These are phyloP conservation scores for Pandemis heparana DNA, from an alignment of 2,888 invertebrate genomes.

Conservation along the genomic window DNA sequence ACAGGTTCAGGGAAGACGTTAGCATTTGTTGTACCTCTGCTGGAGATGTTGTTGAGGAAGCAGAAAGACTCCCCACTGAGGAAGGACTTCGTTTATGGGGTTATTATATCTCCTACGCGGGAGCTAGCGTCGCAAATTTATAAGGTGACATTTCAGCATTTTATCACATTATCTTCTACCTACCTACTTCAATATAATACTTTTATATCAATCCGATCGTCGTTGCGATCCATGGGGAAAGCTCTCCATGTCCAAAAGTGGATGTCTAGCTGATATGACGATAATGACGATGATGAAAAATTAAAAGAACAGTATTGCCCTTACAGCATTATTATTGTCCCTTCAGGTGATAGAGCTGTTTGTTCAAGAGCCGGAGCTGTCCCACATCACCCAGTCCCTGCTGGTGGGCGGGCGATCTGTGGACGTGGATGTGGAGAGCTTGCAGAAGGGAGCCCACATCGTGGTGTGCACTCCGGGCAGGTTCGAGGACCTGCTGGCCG, in stretches of 20 bases:
- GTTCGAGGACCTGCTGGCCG: constrained; percentile 93
- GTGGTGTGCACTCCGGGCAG: constrained; percentile 98
- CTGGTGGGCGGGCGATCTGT: constrained; percentile 94
- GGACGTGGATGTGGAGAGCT: constrained; percentile 89
- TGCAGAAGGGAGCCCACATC: constrained; percentile 92
- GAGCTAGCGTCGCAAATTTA: constrained; percentile 97
- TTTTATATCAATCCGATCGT: too few relatives aligned
- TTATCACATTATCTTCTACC: background rate
- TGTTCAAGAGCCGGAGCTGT: constrained; percentile 77
- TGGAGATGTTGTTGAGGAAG: constrained; percentile 92
- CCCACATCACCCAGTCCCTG: constrained; percentile 84
- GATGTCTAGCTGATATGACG: too few relatives aligned
- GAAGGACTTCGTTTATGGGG: constrained; percentile 92
- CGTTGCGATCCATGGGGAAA: too few relatives aligned
- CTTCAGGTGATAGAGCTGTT: constrained; percentile 81
- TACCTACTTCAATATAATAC: background rate
- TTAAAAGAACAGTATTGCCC: too few relatives aligned
- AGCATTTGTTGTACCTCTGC: constrained; percentile 96
- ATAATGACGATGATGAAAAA: too few relatives aligned
- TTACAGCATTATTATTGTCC: too few relatives aligned
- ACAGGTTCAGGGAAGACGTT: constrained; percentile 99
- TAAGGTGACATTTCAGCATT: constrained; percentile 73
- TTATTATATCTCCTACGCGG: constrained; percentile 97
- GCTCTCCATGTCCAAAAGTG: too few relatives aligned
- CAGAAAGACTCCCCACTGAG: constrained; percentile 87